Conservation (phyloP, 2,797 vertebrate genomes). For the Phrynocephalus forsythii region DNA sequence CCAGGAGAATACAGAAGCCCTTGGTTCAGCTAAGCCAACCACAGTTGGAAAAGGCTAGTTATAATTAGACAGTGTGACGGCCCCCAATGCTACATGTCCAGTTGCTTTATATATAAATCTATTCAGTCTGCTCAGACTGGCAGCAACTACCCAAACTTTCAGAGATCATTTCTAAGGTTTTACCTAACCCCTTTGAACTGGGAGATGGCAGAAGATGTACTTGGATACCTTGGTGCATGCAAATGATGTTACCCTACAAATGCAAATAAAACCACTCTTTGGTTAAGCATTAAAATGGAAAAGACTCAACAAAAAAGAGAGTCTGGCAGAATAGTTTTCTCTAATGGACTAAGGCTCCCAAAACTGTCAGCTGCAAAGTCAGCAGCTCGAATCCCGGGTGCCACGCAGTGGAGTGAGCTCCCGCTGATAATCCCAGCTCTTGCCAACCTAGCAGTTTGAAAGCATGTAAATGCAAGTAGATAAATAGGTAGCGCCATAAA, state of each 20-base stretch:
- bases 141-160: background rate
- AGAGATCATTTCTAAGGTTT: background rate
- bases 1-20: background rate
- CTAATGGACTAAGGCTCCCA: too few species aligned
- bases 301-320: background rate
- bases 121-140: background rate
- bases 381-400: too few species aligned
- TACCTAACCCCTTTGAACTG: background rate
- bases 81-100: background rate
- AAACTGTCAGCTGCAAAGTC: too few species aligned
- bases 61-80: background rate
- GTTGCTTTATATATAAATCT: background rate
- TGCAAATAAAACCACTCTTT: too few species aligned
- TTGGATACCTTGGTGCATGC: background rate
- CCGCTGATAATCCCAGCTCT: too few species aligned
- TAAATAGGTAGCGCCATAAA: too few species aligned
- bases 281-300: background rate
- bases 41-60: background rate
- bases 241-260: too few species aligned
- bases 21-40: background rate
- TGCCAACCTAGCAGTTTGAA: too few species aligned
- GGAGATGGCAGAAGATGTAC: background rate
- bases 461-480: too few species aligned
- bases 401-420: too few species aligned
- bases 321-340: too few species aligned